These are phyloP conservation scores for Cheirogaleus major DNA, from an alignment of 2,797 vertebrate genomes.

Conservation along the genomic window DNA sequence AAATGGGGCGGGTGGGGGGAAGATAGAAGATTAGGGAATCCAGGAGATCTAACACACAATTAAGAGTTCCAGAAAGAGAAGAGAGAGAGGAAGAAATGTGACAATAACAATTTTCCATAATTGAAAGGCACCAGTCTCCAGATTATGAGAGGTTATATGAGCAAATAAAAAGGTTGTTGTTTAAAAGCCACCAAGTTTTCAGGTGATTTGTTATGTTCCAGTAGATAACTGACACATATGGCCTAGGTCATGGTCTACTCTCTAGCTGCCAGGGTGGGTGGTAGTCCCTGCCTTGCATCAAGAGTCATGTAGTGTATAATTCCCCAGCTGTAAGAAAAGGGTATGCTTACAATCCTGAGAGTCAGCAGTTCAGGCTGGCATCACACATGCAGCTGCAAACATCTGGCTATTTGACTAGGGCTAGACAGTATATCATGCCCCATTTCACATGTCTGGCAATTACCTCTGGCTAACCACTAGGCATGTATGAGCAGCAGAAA, in stretches of 20 bases:
- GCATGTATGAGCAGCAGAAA: not conserved
- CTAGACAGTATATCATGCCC: not conserved
- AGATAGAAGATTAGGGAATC: not conserved
- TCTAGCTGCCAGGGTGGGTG: not conserved
- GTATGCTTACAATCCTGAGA: not conserved
- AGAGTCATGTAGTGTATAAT: not conserved
- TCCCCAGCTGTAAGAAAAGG: not conserved
- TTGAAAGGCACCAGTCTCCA: not conserved
- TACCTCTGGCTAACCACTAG: not conserved
- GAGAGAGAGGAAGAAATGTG: not conserved
- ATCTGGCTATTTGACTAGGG: not conserved
- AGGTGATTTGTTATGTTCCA: not conserved
- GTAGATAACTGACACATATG: not conserved
- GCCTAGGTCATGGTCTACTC: not conserved
- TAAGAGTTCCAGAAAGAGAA: not conserved
- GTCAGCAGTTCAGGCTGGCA: not conserved
- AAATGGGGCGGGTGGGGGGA: fast-evolving
- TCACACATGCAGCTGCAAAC: not conserved
- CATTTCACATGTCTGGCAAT: not conserved
- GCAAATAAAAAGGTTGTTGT: not conserved
- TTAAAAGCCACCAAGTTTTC: not conserved
- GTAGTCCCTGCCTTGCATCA: not conserved
- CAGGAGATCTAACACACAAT: not conserved
- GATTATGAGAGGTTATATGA: not conserved
- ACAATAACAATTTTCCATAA: not conserved